Evolutionary conservation across 1,140 invertebrate genomes (phyloP), one percentile per base, ranked within the genome.

Genomic region (Musca domestica): DNA sequence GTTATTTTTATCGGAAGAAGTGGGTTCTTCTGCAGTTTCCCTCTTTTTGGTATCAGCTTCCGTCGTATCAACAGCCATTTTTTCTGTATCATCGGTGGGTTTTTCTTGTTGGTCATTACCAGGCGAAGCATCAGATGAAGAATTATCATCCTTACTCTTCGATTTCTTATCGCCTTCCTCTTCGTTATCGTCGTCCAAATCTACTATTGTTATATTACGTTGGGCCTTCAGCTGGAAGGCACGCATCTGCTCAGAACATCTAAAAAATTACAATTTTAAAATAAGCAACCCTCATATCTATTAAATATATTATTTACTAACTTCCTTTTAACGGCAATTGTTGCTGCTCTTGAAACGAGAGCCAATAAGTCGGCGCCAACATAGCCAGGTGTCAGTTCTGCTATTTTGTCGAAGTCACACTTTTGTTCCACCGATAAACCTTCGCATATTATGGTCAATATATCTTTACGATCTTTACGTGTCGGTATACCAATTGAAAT

Each of bases 281-380:
- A 51, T 66, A 5, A 25, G 30, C n/a, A 25, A n/a, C n/a, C n/a
- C n/a, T n/a, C n/a, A 14, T 56, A n/a, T 19, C 47, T 52, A 30
- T 19, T 17, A 15, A 20, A 7, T 56, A 2, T 23, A 68, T 12
- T 15, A 4, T 20, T 46, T 27, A 67, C 70, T 47, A 67, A 71
- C 70, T 71, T 70, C 5, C 75, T 70, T 72, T 95, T 91, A 0
- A 97, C 89, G 23, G 95, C 95, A 71, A 88, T 87, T 78, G 94
- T 91, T 6, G 92, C 92, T 27, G 96, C 93, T 83, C 96, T 93
- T 71, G 91, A 87, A 2, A 92, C 89, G 34, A 98, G 83, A 0
- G 94, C 91, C 74, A 91, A 87, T 23, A 99, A 85, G 87, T 99
- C 98, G 12, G 95, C 95, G 20, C 95, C 97, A 41, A 98, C 96